Percentiles rank a stretch among this genome's conserved stretches.
Conservation (phyloP, 2,888 invertebrate genomes). For the Dasypogon diadema region DNA sequence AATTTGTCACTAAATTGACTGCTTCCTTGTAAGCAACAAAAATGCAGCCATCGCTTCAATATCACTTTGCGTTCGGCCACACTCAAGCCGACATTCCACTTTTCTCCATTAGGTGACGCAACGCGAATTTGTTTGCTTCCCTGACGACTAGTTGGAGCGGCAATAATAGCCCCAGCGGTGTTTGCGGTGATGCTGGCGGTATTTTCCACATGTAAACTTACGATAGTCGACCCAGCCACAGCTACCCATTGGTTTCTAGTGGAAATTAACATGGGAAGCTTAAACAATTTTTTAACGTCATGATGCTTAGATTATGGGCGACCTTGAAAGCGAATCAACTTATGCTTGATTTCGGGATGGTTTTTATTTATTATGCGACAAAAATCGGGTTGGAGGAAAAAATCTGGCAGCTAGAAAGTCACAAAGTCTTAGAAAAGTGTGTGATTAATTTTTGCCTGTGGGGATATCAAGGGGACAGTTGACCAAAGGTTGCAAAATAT, state of each 20-base stretch:
- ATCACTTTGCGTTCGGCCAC: no score
- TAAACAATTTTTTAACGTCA: background rate
- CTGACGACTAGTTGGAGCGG: background rate
- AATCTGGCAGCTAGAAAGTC: no score
- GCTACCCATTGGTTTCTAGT: background rate
- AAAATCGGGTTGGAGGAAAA: no score
- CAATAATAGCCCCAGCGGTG: no score
- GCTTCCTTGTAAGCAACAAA: no score
- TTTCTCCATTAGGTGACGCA: background rate
- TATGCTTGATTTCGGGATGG: background rate
- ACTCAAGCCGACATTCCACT: no score
- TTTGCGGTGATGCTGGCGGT: background rate
- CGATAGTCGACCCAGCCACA: no score
- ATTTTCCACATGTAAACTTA: background rate
- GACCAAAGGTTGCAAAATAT: no score
- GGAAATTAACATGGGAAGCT: background rate
- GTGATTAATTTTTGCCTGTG: background rate
- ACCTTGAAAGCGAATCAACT: background rate
- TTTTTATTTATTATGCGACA: background rate
- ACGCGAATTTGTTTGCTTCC: background rate
- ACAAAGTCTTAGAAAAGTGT: background rate
- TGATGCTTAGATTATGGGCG: background rate
- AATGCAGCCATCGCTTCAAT: no score
- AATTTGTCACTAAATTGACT: no score
- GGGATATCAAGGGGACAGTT: background rate